phyloP scores from a whole-genome alignment of 2,888 invertebrate species.

The Cristatella mucedo region DNA sequence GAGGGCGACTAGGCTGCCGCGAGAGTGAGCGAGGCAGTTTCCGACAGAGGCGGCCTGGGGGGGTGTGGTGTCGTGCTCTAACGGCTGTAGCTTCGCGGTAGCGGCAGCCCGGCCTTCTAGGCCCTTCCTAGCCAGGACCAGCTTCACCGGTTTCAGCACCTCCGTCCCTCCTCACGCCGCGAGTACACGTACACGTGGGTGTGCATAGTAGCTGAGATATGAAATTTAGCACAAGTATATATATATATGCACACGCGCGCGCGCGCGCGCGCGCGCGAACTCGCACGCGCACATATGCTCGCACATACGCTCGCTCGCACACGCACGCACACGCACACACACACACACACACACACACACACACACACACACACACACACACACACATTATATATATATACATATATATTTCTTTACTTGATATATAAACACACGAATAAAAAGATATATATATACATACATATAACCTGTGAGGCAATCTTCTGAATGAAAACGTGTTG shows the following conservation, averaged over 20 bases:
- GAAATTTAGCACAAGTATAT: slow-evolving; percentile 3
- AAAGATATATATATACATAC: slow-evolving; percentile 6
- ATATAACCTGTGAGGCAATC: too few species aligned
- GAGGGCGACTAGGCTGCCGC: too few species aligned
- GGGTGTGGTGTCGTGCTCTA: too few species aligned
- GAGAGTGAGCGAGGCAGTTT: too few species aligned
- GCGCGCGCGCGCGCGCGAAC: background rate
- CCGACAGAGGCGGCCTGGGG: too few species aligned
- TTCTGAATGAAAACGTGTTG: too few species aligned
- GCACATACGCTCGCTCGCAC: too few species aligned
- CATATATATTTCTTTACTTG: slow-evolving; percentile 1
- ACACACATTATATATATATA: slow-evolving; percentile 1
- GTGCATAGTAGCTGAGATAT: slow-evolving; percentile 4
- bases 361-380: background rate
- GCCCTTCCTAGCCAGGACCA: too few species aligned
- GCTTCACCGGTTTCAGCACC: too few species aligned
- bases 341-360: background rate
- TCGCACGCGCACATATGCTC: background rate
- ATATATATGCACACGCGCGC: background rate
- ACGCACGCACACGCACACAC: background rate
- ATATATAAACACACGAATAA: slow-evolving; percentile 5
- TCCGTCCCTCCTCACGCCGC: too few species aligned
- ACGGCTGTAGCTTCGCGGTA: too few species aligned
- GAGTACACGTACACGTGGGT: slow-evolving; percentile 3
- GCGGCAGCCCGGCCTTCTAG: too few species aligned